Evolutionary conservation across 2,888 invertebrate genomes (phyloP), one percentile per base, ranked within the genome.

Genomic region (Cataglyphis altisquamis): DNA sequence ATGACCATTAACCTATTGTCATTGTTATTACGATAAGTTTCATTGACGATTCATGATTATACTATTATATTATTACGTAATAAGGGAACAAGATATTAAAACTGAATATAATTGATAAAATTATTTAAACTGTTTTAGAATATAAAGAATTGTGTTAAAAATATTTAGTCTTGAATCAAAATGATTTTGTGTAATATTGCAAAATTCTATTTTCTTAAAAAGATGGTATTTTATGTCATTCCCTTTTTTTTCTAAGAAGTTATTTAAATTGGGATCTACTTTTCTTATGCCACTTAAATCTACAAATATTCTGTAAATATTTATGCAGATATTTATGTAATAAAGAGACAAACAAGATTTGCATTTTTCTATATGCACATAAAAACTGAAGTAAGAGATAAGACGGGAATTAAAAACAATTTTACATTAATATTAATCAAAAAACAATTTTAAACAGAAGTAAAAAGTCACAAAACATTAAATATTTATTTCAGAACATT

Each of bases 201-300:
- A 41, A 39, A 15, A 12, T 55, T 77, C n/a, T 9, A 6, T 1
- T 10, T 18, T 32, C 18, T 36, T 32, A 18, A 39, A 52, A 75
- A 66, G n/a, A 36, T 55, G 3, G 25, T 21, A 25, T 21, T 8
- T 9, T 32, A 21, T n/a, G 10, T 36, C 1, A 55, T 77, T 39
- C 29, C 1, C 25, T 67, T 75, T 67, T 41, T 55, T 10, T 25
- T 39, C 25, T 21, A 3, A 55, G 36, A 3, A 55, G n/a, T 67
- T 77, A 67, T 67, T 67, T 77, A 39, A 25, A 77, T 77, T 67
- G 52, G 12, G 55, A 77, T 67, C 39, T 77, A 4, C 0, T 55
- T 32, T 39, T 45, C 39, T 41, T n/a, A 39, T 9, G 21, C 21
- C 15, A 45, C 64, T 39, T 21, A 52, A 67, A 12, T n/a, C 41